These are phyloP conservation scores for Catagonus wagneri DNA, from an alignment of 2,113 vertebrate species.

Conservation along the genomic window DNA sequence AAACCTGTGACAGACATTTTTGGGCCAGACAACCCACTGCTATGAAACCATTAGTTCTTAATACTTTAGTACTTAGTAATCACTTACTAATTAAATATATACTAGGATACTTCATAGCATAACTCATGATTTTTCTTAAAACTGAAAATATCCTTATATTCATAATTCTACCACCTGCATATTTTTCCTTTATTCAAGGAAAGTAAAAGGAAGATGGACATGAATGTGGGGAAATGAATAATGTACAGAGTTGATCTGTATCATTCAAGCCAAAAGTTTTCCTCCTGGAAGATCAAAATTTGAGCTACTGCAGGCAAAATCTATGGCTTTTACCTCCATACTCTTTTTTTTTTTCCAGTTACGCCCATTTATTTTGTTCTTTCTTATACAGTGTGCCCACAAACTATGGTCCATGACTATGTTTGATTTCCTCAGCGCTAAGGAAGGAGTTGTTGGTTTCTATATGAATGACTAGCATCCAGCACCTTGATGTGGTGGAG, in stretches of 20 bases:
- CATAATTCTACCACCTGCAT: not conserved
- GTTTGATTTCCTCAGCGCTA: not conserved
- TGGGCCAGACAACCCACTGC: constrained; percentile 11
- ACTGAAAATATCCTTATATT: not conserved
- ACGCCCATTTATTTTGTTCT: not conserved
- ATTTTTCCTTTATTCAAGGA: not conserved
- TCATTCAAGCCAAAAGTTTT: not conserved
- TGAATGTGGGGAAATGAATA: not conserved
- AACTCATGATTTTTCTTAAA: not conserved
- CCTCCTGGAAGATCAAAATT: not conserved
- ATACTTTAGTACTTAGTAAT: constrained; percentile 48
- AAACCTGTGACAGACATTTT: not conserved
- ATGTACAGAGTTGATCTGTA: not conserved
- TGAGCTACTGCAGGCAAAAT: not conserved
- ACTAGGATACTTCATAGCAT: not conserved
- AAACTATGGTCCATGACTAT: not conserved
- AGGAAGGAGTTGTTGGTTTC: not conserved
- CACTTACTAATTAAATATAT: constrained; percentile 40
- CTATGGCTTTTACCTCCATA: not conserved
- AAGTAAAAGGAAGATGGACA: not conserved
- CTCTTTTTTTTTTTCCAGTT: not conserved
- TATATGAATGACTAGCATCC: not conserved
- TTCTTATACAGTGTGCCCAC: not conserved
- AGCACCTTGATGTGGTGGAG: not conserved
- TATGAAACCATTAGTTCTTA: constrained; percentile 3